Conservation (phyloP, 2,113 vertebrate species). For the rabbit (Oryctolagus cuniculus) region mOryCun1.1 NC_091441.1:47437001-47437500, state of each 20-base stretch:
- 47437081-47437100: conserved; percentile 58
- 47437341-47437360: background rate
- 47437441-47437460: background rate
- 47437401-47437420: background rate
- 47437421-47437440: background rate
- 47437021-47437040: conserved; percentile 56
- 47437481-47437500: background rate
- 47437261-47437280: background rate
- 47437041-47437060: conserved; percentile 61
- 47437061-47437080: conserved; percentile 58
- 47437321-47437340: background rate
- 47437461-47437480: conserved; percentile 35
- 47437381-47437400: conserved; percentile 11
- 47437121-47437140: conserved; percentile 45
- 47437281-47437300: conserved; percentile 27
- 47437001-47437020: conserved; percentile 33
- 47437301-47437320: conserved; percentile 42
- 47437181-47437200: conserved; percentile 69
- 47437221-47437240: conserved; percentile 42
- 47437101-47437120: conserved; percentile 60
- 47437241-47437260: conserved; percentile 68
- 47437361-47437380: conserved; percentile 9
- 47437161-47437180: conserved; percentile 60
- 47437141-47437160: conserved; percentile 63
- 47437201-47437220: conserved; percentile 55